Evolutionary conservation across 2,888 invertebrate species (phyloP).

Genomic region (Branchipolynoe longqiensis): DNA sequence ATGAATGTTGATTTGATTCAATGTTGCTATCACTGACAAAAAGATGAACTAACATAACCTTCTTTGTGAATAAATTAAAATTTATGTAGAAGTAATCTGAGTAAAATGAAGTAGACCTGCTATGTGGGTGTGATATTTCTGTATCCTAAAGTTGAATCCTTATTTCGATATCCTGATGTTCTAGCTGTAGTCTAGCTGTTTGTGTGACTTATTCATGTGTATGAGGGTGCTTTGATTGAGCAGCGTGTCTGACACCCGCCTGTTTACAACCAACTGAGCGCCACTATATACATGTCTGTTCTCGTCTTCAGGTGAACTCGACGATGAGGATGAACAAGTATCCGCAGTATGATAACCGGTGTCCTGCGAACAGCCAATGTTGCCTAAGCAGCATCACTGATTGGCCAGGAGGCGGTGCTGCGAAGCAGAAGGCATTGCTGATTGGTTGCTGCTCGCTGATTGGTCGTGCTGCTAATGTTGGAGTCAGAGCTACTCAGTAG

Average conservation of each 20-base stretch:
- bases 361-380: not conserved
- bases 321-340: conserved; percentile 47
- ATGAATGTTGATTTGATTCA: too few species aligned
- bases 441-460: not conserved
- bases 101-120: too few species aligned
- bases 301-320: conserved; percentile 11
- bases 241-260: not conserved
- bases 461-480: not conserved
- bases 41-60: too few species aligned
- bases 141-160: not conserved
- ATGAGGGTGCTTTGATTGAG: not conserved
- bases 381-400: not conserved
- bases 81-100: too few species aligned
- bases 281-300: not conserved
- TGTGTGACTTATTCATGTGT: not conserved
- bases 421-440: not conserved
- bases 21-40: too few species aligned
- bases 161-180: not conserved
- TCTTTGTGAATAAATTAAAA: too few species aligned
- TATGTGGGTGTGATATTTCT: not conserved
- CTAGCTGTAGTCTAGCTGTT: not conserved
- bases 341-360: conserved; percentile 23
- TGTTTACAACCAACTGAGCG: not conserved
- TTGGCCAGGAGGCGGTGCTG: conserved; percentile 8
- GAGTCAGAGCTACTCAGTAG: too few species aligned